phyloP scores from a whole-genome alignment of 2,113 vertebrate species.

The Holacanthus passer region DNA sequence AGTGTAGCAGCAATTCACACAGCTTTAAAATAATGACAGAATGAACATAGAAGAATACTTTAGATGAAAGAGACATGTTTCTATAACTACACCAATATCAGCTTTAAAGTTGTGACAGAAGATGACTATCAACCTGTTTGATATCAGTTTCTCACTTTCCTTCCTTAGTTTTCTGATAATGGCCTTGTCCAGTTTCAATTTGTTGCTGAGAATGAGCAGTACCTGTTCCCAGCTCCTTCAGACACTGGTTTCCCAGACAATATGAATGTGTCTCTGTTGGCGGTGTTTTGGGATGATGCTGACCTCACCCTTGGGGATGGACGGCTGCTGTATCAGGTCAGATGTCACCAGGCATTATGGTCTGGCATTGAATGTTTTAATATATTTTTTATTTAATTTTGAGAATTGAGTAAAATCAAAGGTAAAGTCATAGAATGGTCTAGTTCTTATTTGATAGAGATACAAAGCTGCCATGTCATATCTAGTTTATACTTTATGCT shows the following conservation, averaged over 20 bases:
- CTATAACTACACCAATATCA: neutral
- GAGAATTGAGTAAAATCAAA: too few species aligned
- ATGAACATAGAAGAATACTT: neutral
- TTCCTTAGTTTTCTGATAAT: conserved; percentile 87
- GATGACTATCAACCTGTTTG: neutral
- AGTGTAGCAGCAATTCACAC: neutral
- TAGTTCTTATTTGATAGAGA: neutral
- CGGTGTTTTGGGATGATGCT: conserved; percentile 88
- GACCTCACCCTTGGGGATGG: conserved; percentile 83
- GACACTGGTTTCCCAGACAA: conserved; percentile 78
- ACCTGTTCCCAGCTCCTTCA: conserved; percentile 80
- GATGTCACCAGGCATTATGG: too few species aligned
- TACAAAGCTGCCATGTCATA: neutral
- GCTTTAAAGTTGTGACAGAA: neutral
- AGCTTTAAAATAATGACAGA: neutral
- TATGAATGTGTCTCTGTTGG: conserved; percentile 80
- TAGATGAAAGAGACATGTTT: neutral
- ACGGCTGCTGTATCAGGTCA: conserved; percentile 84
- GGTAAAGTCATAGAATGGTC: too few species aligned
- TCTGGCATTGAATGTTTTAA: too few species aligned
- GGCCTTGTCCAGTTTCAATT: conserved; percentile 87
- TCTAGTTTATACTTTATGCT: neutral
- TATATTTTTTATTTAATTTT: too few species aligned
- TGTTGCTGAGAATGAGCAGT: conserved; percentile 80
- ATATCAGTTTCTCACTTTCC: neutral